phyloP scores from a whole-genome alignment of 2,113 vertebrate species.

The Craseonycteris thonglongyai region DNA sequence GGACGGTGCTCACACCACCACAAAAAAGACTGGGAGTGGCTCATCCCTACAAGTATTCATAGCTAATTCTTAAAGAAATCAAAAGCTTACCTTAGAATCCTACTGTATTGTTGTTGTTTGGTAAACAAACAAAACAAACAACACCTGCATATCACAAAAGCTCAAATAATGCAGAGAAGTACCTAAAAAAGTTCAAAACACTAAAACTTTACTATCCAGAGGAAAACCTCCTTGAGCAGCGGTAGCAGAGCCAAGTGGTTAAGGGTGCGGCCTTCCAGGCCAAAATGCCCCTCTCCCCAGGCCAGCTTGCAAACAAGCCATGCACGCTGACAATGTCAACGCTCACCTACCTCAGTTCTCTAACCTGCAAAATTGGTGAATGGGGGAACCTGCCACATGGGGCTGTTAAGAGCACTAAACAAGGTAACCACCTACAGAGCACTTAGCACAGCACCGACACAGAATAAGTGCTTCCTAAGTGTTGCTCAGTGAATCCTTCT shows the following conservation, averaged over 20 bases:
- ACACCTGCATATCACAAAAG: not conserved
- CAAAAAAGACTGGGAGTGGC: not conserved
- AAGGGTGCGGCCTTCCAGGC: too few relatives aligned
- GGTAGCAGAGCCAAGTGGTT: not conserved
- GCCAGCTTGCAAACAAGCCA: not conserved
- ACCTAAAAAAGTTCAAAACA: not conserved
- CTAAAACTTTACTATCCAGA: not conserved
- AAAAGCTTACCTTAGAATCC: not conserved
- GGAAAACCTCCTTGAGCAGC: not conserved
- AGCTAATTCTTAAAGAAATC: not conserved
- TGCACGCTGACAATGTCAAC: not conserved
- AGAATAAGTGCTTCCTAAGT: not conserved
- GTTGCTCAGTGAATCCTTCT: not conserved
- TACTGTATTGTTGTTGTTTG: not conserved
- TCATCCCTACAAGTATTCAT: not conserved
- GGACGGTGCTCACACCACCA: not conserved
- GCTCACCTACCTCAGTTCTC: not conserved
- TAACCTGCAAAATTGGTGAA: fast-evolving
- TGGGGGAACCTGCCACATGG: not conserved
- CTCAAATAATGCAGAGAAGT: not conserved
- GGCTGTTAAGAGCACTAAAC: not conserved
- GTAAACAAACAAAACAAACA: too few relatives aligned
- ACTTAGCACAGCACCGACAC: not conserved
- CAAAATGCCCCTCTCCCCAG: fast-evolving
- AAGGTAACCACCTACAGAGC: not conserved